phyloP scores from a whole-genome alignment of 2,888 invertebrate genomes.

The Stratiomys singularior region DNA sequence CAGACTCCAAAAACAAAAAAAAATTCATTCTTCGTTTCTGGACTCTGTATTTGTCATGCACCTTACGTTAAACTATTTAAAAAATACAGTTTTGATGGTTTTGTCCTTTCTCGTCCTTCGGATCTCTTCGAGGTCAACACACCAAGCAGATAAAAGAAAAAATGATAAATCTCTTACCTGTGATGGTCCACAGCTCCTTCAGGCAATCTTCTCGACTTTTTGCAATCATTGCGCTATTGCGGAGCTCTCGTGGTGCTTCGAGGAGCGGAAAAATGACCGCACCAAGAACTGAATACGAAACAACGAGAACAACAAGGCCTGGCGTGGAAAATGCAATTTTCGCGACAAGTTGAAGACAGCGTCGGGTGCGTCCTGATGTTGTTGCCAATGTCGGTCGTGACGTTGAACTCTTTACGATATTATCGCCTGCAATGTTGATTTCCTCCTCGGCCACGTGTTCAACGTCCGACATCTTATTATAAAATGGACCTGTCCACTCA shows the following conservation, averaged over 20 bases:
- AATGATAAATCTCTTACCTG: constrained; percentile 69
- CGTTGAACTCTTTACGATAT: constrained; percentile 44
- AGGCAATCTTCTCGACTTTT: constrained; percentile 75
- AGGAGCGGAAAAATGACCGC: constrained; percentile 79
- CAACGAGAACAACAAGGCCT: constrained; percentile 77
- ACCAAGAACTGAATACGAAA: constrained; percentile 78
- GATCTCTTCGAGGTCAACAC: too few species aligned
- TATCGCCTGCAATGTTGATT: constrained; percentile 54
- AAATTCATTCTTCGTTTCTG: too few species aligned
- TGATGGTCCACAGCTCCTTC: constrained; percentile 81
- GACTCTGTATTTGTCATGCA: too few species aligned
- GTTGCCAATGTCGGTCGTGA: constrained; percentile 18
- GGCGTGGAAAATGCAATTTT: constrained; percentile 64
- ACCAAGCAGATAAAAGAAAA: too few species aligned
- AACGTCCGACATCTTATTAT: constrained; percentile 65
- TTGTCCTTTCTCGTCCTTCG: too few species aligned
- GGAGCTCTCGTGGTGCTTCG: constrained; percentile 76
- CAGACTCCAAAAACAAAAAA: too few species aligned
- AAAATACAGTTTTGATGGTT: too few species aligned
- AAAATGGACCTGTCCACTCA: constrained; percentile 55
- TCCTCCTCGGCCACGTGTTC: constrained; percentile 62
- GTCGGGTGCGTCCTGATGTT: constrained; percentile 40
- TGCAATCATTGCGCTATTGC: constrained; percentile 72
- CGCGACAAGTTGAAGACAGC: constrained; percentile 59
- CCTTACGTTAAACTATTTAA: too few species aligned